Evolutionary conservation across 1,140 invertebrate species (phyloP), one percentile per base, ranked within the genome.

Genomic region (Orchestia grillus): DNA sequence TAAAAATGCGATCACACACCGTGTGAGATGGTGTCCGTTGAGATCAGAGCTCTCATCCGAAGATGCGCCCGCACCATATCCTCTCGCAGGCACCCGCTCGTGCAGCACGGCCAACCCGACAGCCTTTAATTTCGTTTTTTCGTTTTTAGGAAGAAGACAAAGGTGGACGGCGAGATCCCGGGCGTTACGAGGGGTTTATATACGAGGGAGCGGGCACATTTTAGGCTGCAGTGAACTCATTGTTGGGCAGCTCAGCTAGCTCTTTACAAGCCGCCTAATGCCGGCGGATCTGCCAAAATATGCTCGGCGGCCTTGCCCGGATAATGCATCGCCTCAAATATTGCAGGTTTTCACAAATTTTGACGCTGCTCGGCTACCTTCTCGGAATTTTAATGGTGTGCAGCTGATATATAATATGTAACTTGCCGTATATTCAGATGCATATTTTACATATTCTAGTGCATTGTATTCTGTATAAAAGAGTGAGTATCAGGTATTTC

Each of bases 211-310:
- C 88, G 88, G 43, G 88, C n/a, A 44, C 41, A 42, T 90, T 90
- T 90, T 90, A 36, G 43, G 3, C 41, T 36, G 41, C 43, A 41
- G 88, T 42, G 28, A 90, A 42, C 88, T 90, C 88, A 90, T 90
- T 42, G n/a, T 42, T 41, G 41, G 88, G 88, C 41, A 36, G 41
- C 88, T 11, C 88, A 44, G 88, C 11, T 41, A 44, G n/a, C 88
- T 44, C 88, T 90, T 90, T 90, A 90, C 88, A 90, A 44, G 88
- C n/a, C 88, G 41, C 41, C 88, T 90, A 90, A 90, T 90, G 88
- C 88, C 4, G 41, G 88, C 28, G 88, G 88, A 90, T 90, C 88
- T 42, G 88, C 88, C 88, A 11, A 90, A 41, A 41, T 90, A 77
- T 36, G 62, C 62, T 36, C 62, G 15, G 36, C 62, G 11, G 62